Conservation (phyloP, 2,888 invertebrate genomes). For the Polyommatus icarus region DNA sequence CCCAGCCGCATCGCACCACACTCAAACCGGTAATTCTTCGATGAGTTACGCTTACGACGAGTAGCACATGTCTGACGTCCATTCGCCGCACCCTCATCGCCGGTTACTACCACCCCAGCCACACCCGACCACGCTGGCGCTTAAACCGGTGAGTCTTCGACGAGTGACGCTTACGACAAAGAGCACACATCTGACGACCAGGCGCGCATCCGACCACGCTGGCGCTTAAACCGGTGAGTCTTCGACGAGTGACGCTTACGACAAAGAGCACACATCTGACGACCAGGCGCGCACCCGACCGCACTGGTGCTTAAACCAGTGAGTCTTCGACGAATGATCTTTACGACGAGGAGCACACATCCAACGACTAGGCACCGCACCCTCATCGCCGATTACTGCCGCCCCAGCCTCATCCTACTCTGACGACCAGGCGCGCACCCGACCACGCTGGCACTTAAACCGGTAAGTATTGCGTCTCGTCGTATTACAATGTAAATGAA, state of each 20-base stretch:
- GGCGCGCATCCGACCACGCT: no score
- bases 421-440: no score
- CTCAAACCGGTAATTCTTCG: no score
- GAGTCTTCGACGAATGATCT: not conserved
- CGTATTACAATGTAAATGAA: not conserved
- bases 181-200: no score
- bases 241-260: no score
- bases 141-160: constrained; percentile 25
- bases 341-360: constrained; percentile 45
- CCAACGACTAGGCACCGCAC: constrained; percentile 66
- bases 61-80: constrained; percentile 40
- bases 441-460: constrained; percentile 60
- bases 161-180: no score
- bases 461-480: not conserved
- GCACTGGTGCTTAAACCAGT: constrained; percentile 20
- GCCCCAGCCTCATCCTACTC: no score
- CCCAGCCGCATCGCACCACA: no score
- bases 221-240: no score
- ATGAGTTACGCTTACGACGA: no score
- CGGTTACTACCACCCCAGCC: constrained; percentile 71
- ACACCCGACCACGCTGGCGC: constrained; percentile 59
- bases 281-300: no score
- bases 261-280: no score
- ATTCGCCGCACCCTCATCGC: constrained; percentile 62
- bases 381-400: constrained; percentile 64